A percentile compares a stretch with the other conserved stretches of the same genome.
These are phyloP conservation scores for Zoroaster sp. DNA, from an alignment of 53 echinoderm and acorn worm genomes.

Conservation along the genomic window DNA sequence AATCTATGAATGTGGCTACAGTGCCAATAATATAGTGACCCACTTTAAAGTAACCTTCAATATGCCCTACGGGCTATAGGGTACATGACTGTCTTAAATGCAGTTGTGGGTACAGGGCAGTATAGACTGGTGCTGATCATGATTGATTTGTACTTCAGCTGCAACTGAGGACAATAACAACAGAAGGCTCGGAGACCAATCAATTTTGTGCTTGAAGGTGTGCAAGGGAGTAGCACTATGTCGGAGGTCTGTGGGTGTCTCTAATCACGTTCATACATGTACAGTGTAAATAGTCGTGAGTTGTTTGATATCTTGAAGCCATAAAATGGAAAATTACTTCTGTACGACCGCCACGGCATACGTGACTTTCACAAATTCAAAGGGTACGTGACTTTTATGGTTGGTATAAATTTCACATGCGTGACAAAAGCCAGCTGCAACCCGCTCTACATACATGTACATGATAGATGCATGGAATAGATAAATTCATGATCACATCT, in stretches of 20 bases:
- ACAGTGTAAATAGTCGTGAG: background rate
- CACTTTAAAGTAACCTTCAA: background rate
- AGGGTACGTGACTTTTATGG: background rate
- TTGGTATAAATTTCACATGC: background rate
- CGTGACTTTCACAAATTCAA: background rate
- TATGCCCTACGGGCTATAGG: no score
- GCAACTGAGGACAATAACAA: no score
- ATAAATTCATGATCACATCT: no score
- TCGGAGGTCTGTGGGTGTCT: background rate
- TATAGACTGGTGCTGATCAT: no score
- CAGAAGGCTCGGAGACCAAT: background rate
- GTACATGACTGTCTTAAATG: no score
- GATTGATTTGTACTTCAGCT: no score
- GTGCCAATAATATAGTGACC: background rate
- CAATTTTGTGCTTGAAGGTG: background rate
- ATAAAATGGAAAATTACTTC: background rate
- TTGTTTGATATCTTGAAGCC: background rate
- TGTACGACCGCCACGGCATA: background rate
- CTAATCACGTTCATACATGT: background rate
- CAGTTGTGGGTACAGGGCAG: no score
- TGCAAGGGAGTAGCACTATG: background rate
- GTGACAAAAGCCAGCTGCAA: background rate
- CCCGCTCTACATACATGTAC: background rate
- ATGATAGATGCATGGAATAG: background rate
- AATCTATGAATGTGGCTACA: no score